phyloP scores from a whole-genome alignment of 2,888 invertebrate genomes.

The Xestia c-nigrum region DNA sequence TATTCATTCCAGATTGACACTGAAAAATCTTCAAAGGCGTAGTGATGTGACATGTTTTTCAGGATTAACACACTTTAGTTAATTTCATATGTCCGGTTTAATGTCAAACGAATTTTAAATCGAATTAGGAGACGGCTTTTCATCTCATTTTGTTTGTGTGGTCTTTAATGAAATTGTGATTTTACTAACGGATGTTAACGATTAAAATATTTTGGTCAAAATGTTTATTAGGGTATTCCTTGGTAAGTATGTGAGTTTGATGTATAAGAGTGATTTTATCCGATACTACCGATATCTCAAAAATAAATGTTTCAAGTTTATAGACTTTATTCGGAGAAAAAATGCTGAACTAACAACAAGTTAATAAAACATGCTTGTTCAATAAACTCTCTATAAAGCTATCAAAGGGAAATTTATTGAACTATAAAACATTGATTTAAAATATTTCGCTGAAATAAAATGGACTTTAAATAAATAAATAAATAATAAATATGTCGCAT shows the following conservation, averaged over 20 bases:
- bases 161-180: not conserved
- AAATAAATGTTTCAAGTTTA: not conserved
- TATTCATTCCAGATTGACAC: constrained; percentile 40
- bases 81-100: constrained; percentile 23
- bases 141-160: not conserved
- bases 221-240: not conserved
- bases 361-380: constrained; percentile 15
- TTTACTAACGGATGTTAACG: not conserved
- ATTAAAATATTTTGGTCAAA: not conserved
- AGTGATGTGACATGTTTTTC: constrained; percentile 43
- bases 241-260: not conserved
- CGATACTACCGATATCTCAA: not conserved
- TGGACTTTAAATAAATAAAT: constrained; percentile 11
- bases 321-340: not conserved
- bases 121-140: not conserved
- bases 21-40: constrained; percentile 35
- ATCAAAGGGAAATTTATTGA: constrained; percentile 26
- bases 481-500: too few species aligned
- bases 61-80: constrained; percentile 22
- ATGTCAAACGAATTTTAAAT: constrained; percentile 34
- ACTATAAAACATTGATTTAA: constrained; percentile 41
- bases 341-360: not conserved
- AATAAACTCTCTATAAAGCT: constrained; percentile 14
- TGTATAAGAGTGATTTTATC: not conserved
- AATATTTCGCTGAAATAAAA: constrained; percentile 22